Evolutionary conservation across 2,797 vertebrate genomes (phyloP).

Genomic region (Mormyrops boulengeri): DNA sequence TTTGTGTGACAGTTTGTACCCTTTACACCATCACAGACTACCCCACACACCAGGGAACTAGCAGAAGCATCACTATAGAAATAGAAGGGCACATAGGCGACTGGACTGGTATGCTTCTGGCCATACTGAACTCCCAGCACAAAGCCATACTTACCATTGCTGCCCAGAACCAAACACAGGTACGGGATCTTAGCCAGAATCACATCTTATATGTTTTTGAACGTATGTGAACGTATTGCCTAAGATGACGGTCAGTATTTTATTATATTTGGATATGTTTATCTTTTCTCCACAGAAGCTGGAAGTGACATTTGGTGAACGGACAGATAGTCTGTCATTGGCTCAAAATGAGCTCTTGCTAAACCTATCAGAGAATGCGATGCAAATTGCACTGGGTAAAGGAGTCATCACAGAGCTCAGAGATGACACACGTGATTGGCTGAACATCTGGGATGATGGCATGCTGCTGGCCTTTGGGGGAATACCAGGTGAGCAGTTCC

Average conservation of each 20-base stretch:
- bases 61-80: conserved; percentile 45
- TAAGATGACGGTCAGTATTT: not conserved
- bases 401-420: not conserved
- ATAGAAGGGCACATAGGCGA: conserved; percentile 45
- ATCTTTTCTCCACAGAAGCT: conserved; percentile 37
- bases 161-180: conserved; percentile 43
- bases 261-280: not conserved
- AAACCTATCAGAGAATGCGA: conserved; percentile 37
- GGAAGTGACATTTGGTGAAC: conserved; percentile 20
- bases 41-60: conserved; percentile 22
- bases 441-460: conserved; percentile 44
- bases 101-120: conserved; percentile 59
- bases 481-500: conserved; percentile 50
- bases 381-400: conserved; percentile 22
- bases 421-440: conserved; percentile 23
- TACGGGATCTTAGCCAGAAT: conserved; percentile 24
- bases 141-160: conserved; percentile 34
- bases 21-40: conserved; percentile 45
- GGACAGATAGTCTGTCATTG: not conserved
- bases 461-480: conserved; percentile 56
- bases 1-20: not conserved
- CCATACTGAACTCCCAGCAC: conserved; percentile 41
- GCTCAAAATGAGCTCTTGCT: conserved; percentile 37
- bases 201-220: not conserved
- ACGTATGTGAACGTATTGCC: not conserved